phyloP scores from a whole-genome alignment of 2,888 invertebrate genomes.

The Leuctra nigra region DNA sequence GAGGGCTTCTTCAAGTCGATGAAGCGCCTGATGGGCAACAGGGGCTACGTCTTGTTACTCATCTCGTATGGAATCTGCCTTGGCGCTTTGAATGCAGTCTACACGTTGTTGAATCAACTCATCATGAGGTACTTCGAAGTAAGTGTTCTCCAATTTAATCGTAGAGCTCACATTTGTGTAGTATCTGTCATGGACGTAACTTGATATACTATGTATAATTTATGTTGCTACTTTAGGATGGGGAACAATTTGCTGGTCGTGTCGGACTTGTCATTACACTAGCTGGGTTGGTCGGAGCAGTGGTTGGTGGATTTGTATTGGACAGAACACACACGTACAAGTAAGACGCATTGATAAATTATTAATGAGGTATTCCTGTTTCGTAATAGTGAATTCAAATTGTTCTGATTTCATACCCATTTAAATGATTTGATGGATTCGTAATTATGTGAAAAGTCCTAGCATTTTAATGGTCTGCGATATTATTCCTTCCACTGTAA shows the following conservation, averaged over 20 bases:
- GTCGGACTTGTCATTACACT: slow-evolving; percentile 88
- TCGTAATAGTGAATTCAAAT: too few relatives aligned
- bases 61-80: slow-evolving; percentile 91
- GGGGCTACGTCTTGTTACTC: slow-evolving; percentile 73
- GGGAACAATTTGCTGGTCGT: slow-evolving; percentile 73
- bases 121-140: slow-evolving; percentile 7
- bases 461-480: too few relatives aligned
- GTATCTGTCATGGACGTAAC: too few relatives aligned
- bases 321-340: slow-evolving; percentile 93
- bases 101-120: slow-evolving; percentile 86
- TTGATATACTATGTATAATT: too few relatives aligned
- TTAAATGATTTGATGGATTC: too few relatives aligned
- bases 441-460: too few relatives aligned
- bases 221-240: slow-evolving; percentile 51
- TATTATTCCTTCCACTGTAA: too few relatives aligned
- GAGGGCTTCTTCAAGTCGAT: slow-evolving; percentile 46
- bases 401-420: too few relatives aligned
- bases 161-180: too few relatives aligned
- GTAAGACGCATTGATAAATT: slow-evolving; percentile 49
- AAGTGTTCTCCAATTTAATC: not conserved
- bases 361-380: not conserved
- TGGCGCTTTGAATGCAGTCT: slow-evolving; percentile 94
- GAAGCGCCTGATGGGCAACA: slow-evolving; percentile 68
- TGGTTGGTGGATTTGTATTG: slow-evolving; percentile 80
- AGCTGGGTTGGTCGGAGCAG: slow-evolving; percentile 90